Evolutionary conservation across 1,140 invertebrate genomes (phyloP).

Genomic region (Cyphomyrmex costatus): DNA sequence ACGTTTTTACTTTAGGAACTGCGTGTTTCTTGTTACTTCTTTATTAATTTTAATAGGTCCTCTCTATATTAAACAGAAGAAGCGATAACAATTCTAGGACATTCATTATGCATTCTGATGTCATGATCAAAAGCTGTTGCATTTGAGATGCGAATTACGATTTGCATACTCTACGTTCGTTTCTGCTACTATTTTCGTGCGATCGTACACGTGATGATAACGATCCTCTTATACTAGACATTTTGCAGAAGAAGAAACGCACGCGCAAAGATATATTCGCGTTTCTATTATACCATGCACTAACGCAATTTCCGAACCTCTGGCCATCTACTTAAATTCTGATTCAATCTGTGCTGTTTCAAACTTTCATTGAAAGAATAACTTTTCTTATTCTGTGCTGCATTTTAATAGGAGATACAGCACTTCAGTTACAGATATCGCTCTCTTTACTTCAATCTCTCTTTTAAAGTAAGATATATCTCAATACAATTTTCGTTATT

Average conservation of each 20-base stretch:
- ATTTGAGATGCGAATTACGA: neutral
- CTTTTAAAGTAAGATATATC: no score
- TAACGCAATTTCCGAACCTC: neutral
- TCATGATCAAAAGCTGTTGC: neutral
- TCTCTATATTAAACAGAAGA: neutral
- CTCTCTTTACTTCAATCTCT: no score
- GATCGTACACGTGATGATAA: slow-evolving; percentile 22
- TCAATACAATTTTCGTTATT: no score
- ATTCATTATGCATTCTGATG: neutral
- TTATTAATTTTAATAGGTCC: neutral
- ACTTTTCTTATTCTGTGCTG: neutral
- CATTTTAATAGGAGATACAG: neutral
- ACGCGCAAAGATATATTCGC: neutral
- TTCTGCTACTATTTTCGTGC: slow-evolving; percentile 38
- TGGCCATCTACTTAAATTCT: no score
- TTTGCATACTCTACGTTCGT: neutral
- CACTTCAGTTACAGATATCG: neutral
- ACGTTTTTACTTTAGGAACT: neutral
- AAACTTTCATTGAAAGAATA: neutral
- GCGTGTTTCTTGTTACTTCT: no score
- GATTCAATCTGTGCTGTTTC: neutral
- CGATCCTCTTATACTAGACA: slow-evolving; percentile 25
- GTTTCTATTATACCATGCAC: neutral
- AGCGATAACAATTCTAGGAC: neutral
- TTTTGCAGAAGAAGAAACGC: slow-evolving; percentile 1